Conservation (phyloP, 2,888 invertebrate genomes). For the Drosophila dives region DNA sequence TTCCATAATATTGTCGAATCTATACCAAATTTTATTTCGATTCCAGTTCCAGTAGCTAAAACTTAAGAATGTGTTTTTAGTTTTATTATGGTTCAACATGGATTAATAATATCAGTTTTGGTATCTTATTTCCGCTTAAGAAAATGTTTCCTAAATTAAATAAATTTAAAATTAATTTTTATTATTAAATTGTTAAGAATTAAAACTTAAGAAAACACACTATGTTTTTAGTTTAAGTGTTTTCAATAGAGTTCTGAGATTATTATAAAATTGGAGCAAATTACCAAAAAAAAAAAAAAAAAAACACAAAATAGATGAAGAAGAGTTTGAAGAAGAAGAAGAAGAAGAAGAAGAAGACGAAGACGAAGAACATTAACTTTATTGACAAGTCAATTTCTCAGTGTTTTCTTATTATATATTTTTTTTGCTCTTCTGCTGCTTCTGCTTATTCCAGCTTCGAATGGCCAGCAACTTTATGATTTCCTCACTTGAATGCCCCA, state of each 20-base stretch:
- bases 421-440: not conserved
- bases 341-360: no score
- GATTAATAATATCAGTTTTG: not conserved
- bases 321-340: not conserved
- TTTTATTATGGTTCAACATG: not conserved
- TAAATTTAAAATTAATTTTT: no score
- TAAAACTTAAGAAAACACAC: not conserved
- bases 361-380: not conserved
- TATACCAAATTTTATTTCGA: no score
- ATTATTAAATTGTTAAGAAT: no score
- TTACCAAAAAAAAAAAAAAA: slow-evolving; percentile 9
- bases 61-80: not conserved
- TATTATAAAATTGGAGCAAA: slow-evolving; percentile 39
- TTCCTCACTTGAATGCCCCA: slow-evolving; percentile 33
- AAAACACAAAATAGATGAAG: not conserved
- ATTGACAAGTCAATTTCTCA: slow-evolving; percentile 32
- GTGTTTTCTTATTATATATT: not conserved
- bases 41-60: no score
- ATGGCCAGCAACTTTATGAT: slow-evolving; percentile 27
- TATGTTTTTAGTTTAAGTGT: not conserved
- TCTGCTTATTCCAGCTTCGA: slow-evolving; percentile 1
- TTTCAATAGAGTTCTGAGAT: slow-evolving; percentile 6
- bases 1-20: no score
- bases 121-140: no score
- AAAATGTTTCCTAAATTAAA: no score